Base-by-base conservation (phyloP, 2,888 invertebrate genomes). In the Stenchaetothrips biformis region DNA sequence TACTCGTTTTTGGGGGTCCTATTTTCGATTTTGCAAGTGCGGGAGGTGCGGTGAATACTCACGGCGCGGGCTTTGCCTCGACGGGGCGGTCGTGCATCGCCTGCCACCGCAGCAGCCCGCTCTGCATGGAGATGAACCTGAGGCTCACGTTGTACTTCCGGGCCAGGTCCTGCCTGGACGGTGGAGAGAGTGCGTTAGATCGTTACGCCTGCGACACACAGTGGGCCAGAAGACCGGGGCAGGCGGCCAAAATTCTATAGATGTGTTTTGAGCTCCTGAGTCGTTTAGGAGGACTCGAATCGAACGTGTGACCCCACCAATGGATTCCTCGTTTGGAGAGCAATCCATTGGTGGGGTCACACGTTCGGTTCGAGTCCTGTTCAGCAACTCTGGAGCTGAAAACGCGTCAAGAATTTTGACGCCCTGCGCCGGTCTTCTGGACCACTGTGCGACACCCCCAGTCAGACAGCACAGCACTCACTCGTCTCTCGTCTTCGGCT, bases 71-170 rank as follows among this genome's bases (percentile, higher is more conserved):
- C 21, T 11, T 74, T 25, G 25, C 67, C 25, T 74, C 25, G 53
- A 13, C 53, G 13, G 53, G 16, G 53, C 47, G 49, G 77, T 47
- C 80, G 25, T 81, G 81, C 78, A 93, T 90, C 83, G 93, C 92
- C 86, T 95, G 93, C 95, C 96, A 96, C 80, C 96, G 89, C 0
- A 96, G 95, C 0, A 97, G 87, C 0, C 97, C 97, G 85, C 95
- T 95, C 86, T 96, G 94, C 0, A 97, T 96, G 0, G 95, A 94
- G 47, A 96, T 92, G 86, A 95, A 96, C 78, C 95, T 89, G 25
- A 95, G 87, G 77, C 92, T 92, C 6, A 93, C 93, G 82, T 93
- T 92, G 84, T 94, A 95, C 77, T 88, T 87, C 80, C 89, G 86
- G 4, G 94, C 91, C 18, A 94, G 85, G 7, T 88, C 86, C 82